Conservation (phyloP, 2,888 invertebrate species). For the Lithosia quadra region DNA sequence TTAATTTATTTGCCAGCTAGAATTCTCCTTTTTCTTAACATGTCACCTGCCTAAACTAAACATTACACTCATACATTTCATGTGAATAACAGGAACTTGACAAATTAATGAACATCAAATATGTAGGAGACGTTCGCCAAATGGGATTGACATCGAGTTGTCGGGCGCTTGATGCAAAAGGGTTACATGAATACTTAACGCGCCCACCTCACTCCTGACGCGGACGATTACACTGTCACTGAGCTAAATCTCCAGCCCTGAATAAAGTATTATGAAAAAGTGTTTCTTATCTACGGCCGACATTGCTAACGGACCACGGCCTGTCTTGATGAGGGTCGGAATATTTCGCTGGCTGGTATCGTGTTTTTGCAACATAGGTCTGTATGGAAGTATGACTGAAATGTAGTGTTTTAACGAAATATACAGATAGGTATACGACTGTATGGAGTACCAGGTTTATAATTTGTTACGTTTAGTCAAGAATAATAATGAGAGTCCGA, state of each 20-base stretch:
- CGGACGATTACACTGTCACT: slow-evolving; percentile 84
- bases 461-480: no score
- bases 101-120: slow-evolving; percentile 84
- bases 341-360: slow-evolving; percentile 50
- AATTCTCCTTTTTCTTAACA: not conserved
- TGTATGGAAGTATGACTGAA: not conserved
- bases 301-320: slow-evolving; percentile 52
- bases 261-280: slow-evolving; percentile 87
- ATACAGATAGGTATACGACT: not conserved
- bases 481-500: no score
- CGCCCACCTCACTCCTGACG: slow-evolving; percentile 79
- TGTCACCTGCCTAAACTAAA: not conserved
- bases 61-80: slow-evolving; percentile 32
- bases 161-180: slow-evolving; percentile 77
- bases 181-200: slow-evolving; percentile 85
- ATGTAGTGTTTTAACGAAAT: not conserved
- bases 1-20: no score
- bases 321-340: slow-evolving; percentile 80
- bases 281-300: slow-evolving; percentile 79
- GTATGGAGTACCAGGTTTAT: no score
- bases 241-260: slow-evolving; percentile 78
- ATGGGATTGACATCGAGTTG: slow-evolving; percentile 79
- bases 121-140: slow-evolving; percentile 72
- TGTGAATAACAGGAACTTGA: slow-evolving; percentile 61
- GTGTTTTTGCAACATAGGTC: not conserved